Percentiles rank a stretch among this genome's conserved stretches.
Conservation (phyloP, 1,140 invertebrate species). For the Euwallacea fornicatus region DNA sequence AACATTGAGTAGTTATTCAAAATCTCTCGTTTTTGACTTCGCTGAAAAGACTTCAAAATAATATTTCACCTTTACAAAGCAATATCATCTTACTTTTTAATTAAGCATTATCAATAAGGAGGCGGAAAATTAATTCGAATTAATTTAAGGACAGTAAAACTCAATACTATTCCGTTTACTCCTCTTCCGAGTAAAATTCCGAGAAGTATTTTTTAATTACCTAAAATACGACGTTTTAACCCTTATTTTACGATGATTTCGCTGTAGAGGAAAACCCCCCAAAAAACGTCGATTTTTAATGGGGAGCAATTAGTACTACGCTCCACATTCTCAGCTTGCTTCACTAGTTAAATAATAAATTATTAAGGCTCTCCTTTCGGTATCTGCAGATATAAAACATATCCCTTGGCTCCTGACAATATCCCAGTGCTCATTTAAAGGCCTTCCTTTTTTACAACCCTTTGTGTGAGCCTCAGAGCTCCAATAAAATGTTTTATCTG, state of each 20-base stretch:
- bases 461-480: not conserved
- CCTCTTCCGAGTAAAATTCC: constrained; percentile 12
- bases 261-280: not conserved
- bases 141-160: constrained; percentile 2
- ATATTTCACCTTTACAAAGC: constrained; percentile 8
- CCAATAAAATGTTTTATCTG: not conserved
- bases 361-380: no score
- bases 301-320: no score
- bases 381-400: no score
- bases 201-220: constrained; percentile 30
- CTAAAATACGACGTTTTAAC: constrained; percentile 23
- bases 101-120: constrained; percentile 13
- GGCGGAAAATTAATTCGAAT: constrained; percentile 1
- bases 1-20: not conserved
- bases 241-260: constrained; percentile 7
- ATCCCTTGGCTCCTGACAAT: no score
- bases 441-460: no score
- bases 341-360: no score
- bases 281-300: no score
- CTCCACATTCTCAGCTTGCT: no score
- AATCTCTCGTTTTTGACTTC: not conserved
- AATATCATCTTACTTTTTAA: constrained; percentile 13
- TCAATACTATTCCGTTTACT: constrained; percentile 4
- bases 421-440: no score
- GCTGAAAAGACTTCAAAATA: not conserved